Evolutionary conservation across 1,140 invertebrate species (phyloP), one percentile per base, ranked within the genome.

Genomic region (Parasteatoda tepidariorum): DNA sequence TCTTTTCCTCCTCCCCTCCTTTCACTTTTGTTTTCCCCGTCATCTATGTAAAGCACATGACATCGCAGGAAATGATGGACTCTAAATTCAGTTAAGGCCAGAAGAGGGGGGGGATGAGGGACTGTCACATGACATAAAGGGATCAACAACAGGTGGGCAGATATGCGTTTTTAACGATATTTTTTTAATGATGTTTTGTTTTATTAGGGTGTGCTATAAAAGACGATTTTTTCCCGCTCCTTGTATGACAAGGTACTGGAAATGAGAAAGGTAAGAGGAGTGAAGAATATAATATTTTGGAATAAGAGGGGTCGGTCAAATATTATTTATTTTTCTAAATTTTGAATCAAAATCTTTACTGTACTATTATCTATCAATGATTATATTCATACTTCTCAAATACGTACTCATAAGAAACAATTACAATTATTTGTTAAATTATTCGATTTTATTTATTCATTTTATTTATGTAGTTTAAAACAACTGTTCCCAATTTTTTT

Each of bases 141-240:
- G 61, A 61, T 15, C 18, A 55, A 48, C 68, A 71, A 74, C 71
- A 74, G 71, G 55, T 74, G 71, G 71, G 54, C 31, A 61, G 13
- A 38, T 70, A 15, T 54, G 34, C 24, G 28, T 71, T 33, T 68
- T 64, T 31, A 64, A 11, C 33, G 66, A 41, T 48, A 13, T 54
- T 26, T 68, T 71, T 55, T 57, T 34, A n/a, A n/a, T n/a, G n/a
- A n/a, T 55, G 48, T 55, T 30, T 71, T 28, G 18, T 26, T 59
- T 55, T 57, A 71, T 71, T 71, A 31, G 68, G 68, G 68, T 31
- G 68, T 30, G 68, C 13, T 55, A 33, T n/a, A 18, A 18, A 41
- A 1, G 28, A 71, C 48, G 54, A 48, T 68, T 24, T 59, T 59
- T 18, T 24, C n/a, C 55, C 55, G 22, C 41, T 33, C 22, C 9